phyloP scores from a whole-genome alignment of 2,797 vertebrate genomes.

The Silurus lanzhouensis region DNA sequence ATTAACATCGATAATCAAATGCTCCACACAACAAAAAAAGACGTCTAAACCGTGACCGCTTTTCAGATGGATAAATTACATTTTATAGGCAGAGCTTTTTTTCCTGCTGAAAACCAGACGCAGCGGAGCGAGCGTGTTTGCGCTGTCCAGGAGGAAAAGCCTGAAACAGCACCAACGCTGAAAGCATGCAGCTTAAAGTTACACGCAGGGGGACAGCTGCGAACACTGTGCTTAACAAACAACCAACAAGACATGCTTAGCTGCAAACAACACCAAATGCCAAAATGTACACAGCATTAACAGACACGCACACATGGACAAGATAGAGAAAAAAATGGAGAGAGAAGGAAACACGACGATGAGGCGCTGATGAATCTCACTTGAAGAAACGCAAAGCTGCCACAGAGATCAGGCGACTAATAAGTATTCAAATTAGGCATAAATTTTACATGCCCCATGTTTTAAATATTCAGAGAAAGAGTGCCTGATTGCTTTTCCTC shows the following conservation, averaged over 20 bases:
- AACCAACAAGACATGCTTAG: conserved; percentile 80
- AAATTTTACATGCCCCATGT: conserved; percentile 98
- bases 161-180: conserved; percentile 70
- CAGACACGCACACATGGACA: conserved; percentile 66
- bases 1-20: conserved; percentile 62
- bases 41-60: conserved; percentile 49
- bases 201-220: conserved; percentile 72
- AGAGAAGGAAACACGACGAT: conserved; percentile 70
- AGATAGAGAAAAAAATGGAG: conserved; percentile 28
- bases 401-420: conserved; percentile 92
- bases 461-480: conserved; percentile 99
- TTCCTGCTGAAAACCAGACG: conserved; percentile 19
- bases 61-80: conserved; percentile 50
- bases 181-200: conserved; percentile 60
- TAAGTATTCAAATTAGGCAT: conserved; percentile 99
- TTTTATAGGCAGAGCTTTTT: conserved; percentile 27
- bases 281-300: conserved; percentile 60
- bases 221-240: conserved; percentile 77
- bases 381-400: conserved; percentile 90
- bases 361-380: conserved; percentile 85
- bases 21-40: conserved; percentile 57
- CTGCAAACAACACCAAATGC: conserved; percentile 81
- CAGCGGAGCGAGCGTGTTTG: conserved; percentile 52
- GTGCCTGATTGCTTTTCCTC: conserved; percentile 93
- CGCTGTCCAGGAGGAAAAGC: conserved; percentile 68